phyloP scores from a whole-genome alignment of 2,888 invertebrate species.

The Melieria omissa region DNA sequence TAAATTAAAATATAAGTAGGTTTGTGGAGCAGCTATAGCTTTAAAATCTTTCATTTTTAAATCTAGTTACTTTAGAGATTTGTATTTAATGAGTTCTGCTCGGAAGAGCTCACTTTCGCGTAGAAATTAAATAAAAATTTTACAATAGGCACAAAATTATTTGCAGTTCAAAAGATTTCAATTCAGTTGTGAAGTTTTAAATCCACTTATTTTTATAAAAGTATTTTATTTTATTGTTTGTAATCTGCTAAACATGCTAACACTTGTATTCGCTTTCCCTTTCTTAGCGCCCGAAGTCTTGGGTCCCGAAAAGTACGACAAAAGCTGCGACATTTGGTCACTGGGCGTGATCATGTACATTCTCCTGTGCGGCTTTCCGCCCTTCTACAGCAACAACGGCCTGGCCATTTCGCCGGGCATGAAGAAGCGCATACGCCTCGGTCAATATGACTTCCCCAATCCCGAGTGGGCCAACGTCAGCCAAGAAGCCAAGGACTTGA shows the following conservation, averaged over 20 bases:
- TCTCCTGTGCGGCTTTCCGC: conserved; percentile 97
- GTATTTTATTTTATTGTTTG: not conserved
- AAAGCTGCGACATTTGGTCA: conserved; percentile 99
- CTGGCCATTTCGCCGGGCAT: conserved; percentile 98
- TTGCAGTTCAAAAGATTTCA: too few species aligned
- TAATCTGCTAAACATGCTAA: not conserved
- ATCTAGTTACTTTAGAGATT: too few species aligned
- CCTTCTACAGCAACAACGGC: conserved; percentile 98
- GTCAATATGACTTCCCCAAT: conserved; percentile 97
- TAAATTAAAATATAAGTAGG: not conserved
- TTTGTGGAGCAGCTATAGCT: not conserved
- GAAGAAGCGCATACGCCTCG: conserved; percentile 89
- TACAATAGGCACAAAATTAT: too few species aligned
- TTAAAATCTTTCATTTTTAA: too few species aligned
- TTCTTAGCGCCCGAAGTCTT: conserved; percentile 76
- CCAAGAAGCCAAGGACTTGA: conserved; percentile 93
- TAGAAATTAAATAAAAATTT: too few species aligned
- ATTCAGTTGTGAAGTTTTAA: too few species aligned
- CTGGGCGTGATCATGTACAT: conserved; percentile 99
- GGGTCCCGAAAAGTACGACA: conserved; percentile 97
- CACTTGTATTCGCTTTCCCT: conserved; percentile 6
- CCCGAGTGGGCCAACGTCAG: conserved; percentile 97
- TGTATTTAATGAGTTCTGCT: too few species aligned
- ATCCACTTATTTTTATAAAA: too few species aligned
- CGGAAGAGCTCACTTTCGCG: too few species aligned